A percentile compares a stretch with the other conserved stretches of the same genome.
Conservation (phyloP, 35 echinoderm and acorn worm species). For the Lytechinus pictus region DNA sequence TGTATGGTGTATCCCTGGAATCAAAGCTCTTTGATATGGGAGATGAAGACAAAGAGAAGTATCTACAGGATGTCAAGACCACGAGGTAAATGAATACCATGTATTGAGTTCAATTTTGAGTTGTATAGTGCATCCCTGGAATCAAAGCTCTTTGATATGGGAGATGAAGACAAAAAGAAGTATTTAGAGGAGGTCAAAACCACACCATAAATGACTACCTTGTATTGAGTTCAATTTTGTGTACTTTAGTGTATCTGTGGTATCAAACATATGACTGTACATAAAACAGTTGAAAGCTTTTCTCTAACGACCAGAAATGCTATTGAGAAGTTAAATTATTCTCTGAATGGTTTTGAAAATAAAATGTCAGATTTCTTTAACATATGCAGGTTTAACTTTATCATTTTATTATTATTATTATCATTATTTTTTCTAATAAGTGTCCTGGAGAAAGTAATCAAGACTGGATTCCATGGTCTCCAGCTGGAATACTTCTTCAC, state of each 20-base stretch:
- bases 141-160: conserved; percentile 78
- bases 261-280: conserved; percentile 33
- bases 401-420: too few relatives aligned
- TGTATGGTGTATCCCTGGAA: conserved; percentile 73
- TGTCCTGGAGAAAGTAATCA: conserved; percentile 82
- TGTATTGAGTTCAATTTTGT: too few relatives aligned
- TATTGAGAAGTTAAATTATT: too few relatives aligned
- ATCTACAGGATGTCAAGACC: conserved; percentile 61
- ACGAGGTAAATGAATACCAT: conserved; percentile 56
- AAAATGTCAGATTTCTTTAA: too few relatives aligned
- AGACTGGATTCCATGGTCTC: conserved; percentile 75
- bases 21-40: conserved; percentile 79
- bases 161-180: conserved; percentile 77
- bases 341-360: too few relatives aligned
- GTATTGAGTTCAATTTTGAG: too few relatives aligned
- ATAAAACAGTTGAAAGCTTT: too few relatives aligned
- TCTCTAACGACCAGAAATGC: too few relatives aligned
- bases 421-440: conserved; percentile 35
- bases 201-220: conserved; percentile 52
- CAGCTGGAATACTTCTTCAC: conserved; percentile 98
- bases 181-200: conserved; percentile 68
- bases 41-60: conserved; percentile 80
- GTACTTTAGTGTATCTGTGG: conserved; percentile 62
- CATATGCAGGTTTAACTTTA: too few relatives aligned
- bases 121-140: conserved; percentile 71